A percentile compares a stretch with the other conserved stretches of the same genome.
Conservation (phyloP, 2,797 vertebrate species). For the Steatocranus sp. region DNA sequence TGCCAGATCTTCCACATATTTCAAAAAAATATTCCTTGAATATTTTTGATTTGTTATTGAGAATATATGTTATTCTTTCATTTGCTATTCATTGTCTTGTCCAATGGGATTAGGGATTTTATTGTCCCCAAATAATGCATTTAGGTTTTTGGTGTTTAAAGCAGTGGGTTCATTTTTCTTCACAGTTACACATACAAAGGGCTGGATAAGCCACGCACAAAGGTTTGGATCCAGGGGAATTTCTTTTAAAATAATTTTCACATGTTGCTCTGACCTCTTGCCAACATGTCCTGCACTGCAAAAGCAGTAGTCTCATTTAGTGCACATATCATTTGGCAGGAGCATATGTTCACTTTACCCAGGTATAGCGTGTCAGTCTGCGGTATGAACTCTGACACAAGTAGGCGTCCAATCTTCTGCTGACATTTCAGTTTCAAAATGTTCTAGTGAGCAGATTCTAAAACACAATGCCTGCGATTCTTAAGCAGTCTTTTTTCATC, state of each 20-base stretch:
- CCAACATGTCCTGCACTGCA: not conserved
- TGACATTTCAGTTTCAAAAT: not conserved
- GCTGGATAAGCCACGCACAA: not conserved
- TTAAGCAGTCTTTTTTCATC: not conserved
- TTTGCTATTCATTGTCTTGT: not conserved
- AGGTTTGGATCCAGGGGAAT: not conserved
- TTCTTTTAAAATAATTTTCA: not conserved
- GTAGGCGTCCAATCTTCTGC: not conserved
- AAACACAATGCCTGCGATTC: not conserved
- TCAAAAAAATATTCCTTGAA: not conserved
- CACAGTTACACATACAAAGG: not conserved
- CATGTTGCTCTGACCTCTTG: not conserved
- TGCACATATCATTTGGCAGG: not conserved
- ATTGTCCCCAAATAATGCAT: not conserved
- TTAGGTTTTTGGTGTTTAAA: not conserved
- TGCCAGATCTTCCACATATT: not conserved
- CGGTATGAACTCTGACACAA: not conserved
- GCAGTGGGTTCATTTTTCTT: not conserved
- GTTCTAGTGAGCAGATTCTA: not conserved
- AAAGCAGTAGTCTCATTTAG: not conserved
- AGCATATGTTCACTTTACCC: not conserved
- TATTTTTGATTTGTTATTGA: not conserved
- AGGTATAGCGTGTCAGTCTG: not conserved
- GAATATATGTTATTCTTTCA: not conserved
- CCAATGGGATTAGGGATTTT: not conserved